These are phyloP conservation scores for Leptinotarsa defecta DNA, from an alignment of 1,140 invertebrate genomes.

Conservation along the genomic window DNA sequence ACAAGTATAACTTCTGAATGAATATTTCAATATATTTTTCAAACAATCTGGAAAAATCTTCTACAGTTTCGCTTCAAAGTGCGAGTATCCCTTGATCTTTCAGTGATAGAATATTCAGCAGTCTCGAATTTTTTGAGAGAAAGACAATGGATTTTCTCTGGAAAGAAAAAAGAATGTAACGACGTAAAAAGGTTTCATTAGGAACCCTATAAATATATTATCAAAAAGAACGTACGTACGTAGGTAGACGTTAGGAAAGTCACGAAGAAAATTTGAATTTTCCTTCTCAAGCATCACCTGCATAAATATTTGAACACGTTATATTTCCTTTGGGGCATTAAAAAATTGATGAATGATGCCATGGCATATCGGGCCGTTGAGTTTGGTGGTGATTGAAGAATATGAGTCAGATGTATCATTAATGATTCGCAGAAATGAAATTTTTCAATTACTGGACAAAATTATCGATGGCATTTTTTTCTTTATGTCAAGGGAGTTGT, in stretches of 20 bases:
- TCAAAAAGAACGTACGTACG: slow-evolving; percentile 22
- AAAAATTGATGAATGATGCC: slow-evolving; percentile 34
- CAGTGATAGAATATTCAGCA: not conserved
- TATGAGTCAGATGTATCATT: not conserved
- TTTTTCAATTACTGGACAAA: too few relatives aligned
- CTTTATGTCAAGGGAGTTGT: too few relatives aligned
- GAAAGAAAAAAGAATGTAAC: slow-evolving; percentile 5
- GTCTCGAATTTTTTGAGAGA: not conserved
- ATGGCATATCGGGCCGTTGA: not conserved
- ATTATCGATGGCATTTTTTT: too few relatives aligned
- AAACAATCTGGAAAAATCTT: not conserved
- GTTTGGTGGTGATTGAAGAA: not conserved
- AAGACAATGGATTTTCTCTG: slow-evolving; percentile 17
- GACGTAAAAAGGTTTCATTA: slow-evolving; percentile 19
- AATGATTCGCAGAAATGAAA: too few relatives aligned
- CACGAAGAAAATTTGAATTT: slow-evolving; percentile 29
- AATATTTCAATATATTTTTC: not conserved
- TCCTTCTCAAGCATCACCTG: slow-evolving; percentile 30
- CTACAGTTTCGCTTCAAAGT: not conserved
- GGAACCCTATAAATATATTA: slow-evolving; percentile 19
- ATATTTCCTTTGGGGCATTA: slow-evolving; percentile 39
- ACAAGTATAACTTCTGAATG: too few relatives aligned
- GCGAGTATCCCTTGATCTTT: not conserved
- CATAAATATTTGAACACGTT: slow-evolving; percentile 41
- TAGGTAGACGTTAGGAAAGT: not conserved